A percentile compares a stretch with the other conserved stretches of the same genome.
These are phyloP conservation scores for Phragmatobia fuliginosa DNA, from an alignment of 2,888 invertebrate species.

Conservation along the genomic window DNA sequence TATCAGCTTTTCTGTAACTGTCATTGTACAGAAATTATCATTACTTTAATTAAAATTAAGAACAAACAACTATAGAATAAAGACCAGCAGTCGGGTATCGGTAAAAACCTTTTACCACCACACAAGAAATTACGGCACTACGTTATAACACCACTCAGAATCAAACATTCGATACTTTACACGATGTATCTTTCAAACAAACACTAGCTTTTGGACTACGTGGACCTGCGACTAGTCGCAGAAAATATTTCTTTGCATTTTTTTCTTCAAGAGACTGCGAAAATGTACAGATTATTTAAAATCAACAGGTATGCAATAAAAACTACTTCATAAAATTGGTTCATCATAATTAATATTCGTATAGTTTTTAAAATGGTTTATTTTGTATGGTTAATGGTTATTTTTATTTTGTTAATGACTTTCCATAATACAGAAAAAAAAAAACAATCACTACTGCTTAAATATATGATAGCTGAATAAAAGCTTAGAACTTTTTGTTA, in stretches of 20 bases:
- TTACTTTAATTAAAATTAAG: neutral
- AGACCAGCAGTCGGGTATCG: too few species aligned
- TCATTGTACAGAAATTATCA: neutral
- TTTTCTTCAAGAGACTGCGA: neutral
- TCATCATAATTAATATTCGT: too few species aligned
- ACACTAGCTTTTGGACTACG: slow-evolving; percentile 17
- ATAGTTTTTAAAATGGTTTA: too few species aligned
- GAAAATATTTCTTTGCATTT: neutral
- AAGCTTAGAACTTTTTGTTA: too few species aligned
- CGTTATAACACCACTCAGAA: slow-evolving; percentile 48
- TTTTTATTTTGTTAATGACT: too few species aligned
- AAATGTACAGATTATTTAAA: too few species aligned
- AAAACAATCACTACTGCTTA: neutral
- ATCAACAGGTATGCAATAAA: too few species aligned
- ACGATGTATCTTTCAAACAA: slow-evolving; percentile 44
- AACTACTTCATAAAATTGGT: too few species aligned
- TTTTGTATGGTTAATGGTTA: too few species aligned
- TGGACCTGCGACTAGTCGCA: slow-evolving; percentile 36
- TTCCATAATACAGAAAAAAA: neutral
- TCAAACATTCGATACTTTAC: slow-evolving; percentile 50
- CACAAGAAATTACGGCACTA: slow-evolving; percentile 44
- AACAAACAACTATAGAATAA: neutral
- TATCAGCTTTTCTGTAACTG: neutral
- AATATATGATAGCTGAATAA: neutral
- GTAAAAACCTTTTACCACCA: slow-evolving; percentile 56